Base-by-base conservation (phyloP, 2,113 vertebrate genomes). In the Leucoraja erinaceus region DNA sequence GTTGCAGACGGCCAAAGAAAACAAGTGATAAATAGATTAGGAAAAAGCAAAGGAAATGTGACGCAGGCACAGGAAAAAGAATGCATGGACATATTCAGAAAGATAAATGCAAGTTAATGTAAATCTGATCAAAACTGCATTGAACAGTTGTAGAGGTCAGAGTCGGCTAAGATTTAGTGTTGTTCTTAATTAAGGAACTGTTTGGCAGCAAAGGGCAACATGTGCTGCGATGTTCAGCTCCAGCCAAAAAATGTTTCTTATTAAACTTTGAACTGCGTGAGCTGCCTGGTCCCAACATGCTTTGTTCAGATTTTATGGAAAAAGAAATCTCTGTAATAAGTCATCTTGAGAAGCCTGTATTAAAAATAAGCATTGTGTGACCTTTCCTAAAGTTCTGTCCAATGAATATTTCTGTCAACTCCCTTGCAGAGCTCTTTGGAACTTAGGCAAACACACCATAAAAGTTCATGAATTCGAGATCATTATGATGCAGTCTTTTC, bases 191-290 rank as follows among this genome's bases (percentile, higher is more conserved):
- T 97, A 97, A 96, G 97, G 96, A 96, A 96, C 96, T 95, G 96
- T 96, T 97, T 98, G 97, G 97, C 97, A 97, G 96, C 96, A 95
- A 96, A 96, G 94, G 95, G 95, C 96, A 97, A 97, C 97, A 98
- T 98, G 97, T 98, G 97, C 97, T 97, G 95, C 96, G 96, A 97
- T 97, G 96, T 97, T 96, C 96, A 94, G 94, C 93, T 94, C 95
- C 95, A 97, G 98, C 98, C 98, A 98, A 98, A 97, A 97, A 97
- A 97, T 98, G 97, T 98, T 98, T 98, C 97, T 97, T 97, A 97
- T 98, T 98, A 98, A 96, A 96, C 95, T 96, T 96, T 93, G 96
- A 96, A 97, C 97, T 97, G 95, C 96, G 95, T 95, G 96, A 95
- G 97, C 95, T 96, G 96, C 96, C 95, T 95, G 96, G 96, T 95